Percentiles rank a stretch among this genome's conserved stretches.
Evolutionary conservation across 1,140 invertebrate species (phyloP).

Genomic region (Andricus grossulariae): DNA sequence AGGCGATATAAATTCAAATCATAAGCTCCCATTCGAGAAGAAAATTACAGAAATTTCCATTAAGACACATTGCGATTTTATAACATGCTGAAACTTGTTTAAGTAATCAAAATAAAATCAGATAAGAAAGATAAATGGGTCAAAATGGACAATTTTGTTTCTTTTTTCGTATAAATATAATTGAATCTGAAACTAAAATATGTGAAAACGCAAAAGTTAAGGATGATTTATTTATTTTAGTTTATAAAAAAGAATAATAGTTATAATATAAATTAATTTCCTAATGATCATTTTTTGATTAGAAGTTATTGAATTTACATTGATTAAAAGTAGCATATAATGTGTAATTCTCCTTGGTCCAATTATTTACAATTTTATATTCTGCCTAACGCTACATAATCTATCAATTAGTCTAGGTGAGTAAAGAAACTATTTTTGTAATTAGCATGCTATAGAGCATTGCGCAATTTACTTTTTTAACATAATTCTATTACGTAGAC

Average conservation of each 20-base stretch:
- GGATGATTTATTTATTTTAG: neutral
- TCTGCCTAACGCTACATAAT: neutral
- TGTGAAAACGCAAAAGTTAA: neutral
- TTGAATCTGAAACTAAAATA: neutral
- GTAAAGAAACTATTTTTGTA: conserved; percentile 6
- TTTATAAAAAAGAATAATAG: neutral
- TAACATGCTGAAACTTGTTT: neutral
- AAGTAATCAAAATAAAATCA: conserved; percentile 7
- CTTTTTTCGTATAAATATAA: neutral
- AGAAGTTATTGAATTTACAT: neutral
- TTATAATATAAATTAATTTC: conserved; percentile 7
- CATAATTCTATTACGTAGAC: neutral
- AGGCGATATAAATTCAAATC: conserved; percentile 25
- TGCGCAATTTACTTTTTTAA: conserved; percentile 7
- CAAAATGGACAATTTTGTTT: neutral
- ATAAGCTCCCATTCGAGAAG: conserved; percentile 26
- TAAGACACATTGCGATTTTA: neutral
- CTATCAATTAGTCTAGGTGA: conserved; percentile 9
- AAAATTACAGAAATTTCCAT: conserved; percentile 30
- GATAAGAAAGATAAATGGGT: conserved; percentile 7
- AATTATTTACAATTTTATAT: neutral
- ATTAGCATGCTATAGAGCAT: neutral
- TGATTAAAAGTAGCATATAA: neutral
- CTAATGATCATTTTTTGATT: conserved; percentile 14
- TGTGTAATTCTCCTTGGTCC: neutral